These are phyloP conservation scores for Hirtodrosophila trivittata DNA, from an alignment of 2,888 invertebrate genomes.

Conservation along the genomic window DNA sequence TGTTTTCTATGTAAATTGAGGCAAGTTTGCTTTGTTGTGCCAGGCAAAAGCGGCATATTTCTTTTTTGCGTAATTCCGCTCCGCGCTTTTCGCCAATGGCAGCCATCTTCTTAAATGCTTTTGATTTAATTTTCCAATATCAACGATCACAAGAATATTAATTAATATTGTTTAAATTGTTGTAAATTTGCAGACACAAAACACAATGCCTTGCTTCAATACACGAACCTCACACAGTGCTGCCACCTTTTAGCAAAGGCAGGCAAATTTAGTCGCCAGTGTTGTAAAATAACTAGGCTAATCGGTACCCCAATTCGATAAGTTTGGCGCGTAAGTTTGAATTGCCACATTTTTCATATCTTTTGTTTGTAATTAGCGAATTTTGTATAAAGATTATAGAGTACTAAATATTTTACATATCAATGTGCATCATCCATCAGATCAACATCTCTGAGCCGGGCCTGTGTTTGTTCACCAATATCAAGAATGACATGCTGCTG, in stretches of 20 bases:
- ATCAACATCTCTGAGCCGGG: conserved; percentile 86
- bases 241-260: conserved; percentile 25
- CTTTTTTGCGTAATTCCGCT: conserved; percentile 85
- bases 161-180: conserved; percentile 16
- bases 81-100: conserved; percentile 47
- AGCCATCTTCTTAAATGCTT: conserved; percentile 40
- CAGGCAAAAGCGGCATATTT: conserved; percentile 91
- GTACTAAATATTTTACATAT: conserved; percentile 16
- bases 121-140: neutral
- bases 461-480: conserved; percentile 91
- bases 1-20: conserved; percentile 87
- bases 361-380: neutral
- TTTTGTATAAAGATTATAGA: neutral
- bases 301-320: neutral
- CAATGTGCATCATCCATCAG: conserved; percentile 32
- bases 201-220: conserved; percentile 50
- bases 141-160: neutral
- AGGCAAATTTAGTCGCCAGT: neutral
- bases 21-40: conserved; percentile 86
- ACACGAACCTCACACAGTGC: conserved; percentile 47
- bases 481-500: conserved; percentile 94
- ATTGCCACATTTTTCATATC: neutral
- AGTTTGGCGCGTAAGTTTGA: conserved; percentile 12
- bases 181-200: conserved; percentile 27
- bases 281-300: conserved; percentile 16